phyloP scores from a whole-genome alignment of 2,888 invertebrate genomes.

The Ormyrus thymus region DNA sequence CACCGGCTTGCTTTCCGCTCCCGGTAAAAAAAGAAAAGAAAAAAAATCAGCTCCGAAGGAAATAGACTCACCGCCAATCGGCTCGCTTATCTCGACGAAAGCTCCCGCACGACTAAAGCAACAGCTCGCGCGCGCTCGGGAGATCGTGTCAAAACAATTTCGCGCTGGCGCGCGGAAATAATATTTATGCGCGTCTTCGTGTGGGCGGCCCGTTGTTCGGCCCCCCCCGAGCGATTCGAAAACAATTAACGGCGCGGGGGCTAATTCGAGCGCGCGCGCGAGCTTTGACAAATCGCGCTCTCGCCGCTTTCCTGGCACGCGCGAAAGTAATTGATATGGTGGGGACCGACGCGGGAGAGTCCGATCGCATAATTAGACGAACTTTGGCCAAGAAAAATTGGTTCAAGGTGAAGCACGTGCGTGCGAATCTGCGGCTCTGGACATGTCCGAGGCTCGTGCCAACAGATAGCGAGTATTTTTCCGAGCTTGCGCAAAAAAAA shows the following conservation, averaged over 20 bases:
- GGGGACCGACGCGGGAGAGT: background rate
- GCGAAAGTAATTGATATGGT: slow-evolving; percentile 2
- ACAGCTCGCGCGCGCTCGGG: background rate
- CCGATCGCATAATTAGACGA: slow-evolving; percentile 11
- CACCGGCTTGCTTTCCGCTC: too few relatives aligned
- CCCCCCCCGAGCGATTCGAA: background rate
- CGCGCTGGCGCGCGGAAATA: slow-evolving; percentile 19
- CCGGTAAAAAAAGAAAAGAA: too few relatives aligned
- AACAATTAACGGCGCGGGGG: slow-evolving; percentile 33
- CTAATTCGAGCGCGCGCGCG: slow-evolving; percentile 29
- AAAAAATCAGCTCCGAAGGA: background rate
- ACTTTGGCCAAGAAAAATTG: slow-evolving; percentile 27
- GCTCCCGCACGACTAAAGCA: background rate
- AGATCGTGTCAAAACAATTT: slow-evolving; percentile 31
- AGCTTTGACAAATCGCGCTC: slow-evolving; percentile 37
- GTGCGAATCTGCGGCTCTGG: too few relatives aligned
- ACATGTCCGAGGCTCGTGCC: too few relatives aligned
- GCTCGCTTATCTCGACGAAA: background rate
- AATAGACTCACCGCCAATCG: background rate
- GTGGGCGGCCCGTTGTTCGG: background rate
- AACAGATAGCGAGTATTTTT: too few relatives aligned
- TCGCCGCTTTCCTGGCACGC: slow-evolving; percentile 19
- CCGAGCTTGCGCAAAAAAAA: too few relatives aligned
- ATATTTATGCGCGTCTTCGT: slow-evolving; percentile 24
- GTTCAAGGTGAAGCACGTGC: slow-evolving; percentile 21